Percentiles rank a stretch among this genome's conserved stretches.
phyloP scores from a whole-genome alignment of 2,888 invertebrate species.

The Chymomyza amoena region DNA sequence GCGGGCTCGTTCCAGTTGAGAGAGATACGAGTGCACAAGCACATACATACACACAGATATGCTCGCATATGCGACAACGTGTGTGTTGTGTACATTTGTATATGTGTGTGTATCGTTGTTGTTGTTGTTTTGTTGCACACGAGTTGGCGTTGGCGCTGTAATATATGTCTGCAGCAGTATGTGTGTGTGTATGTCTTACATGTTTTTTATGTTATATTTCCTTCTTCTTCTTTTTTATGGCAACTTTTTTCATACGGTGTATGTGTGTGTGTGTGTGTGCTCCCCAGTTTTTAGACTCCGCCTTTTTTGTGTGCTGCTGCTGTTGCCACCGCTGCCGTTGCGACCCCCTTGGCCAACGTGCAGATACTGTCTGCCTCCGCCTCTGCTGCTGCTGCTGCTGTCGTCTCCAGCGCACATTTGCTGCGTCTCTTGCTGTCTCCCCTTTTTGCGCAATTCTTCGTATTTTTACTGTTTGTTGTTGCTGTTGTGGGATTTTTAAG shows the following conservation, averaged over 20 bases:
- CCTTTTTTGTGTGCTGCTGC: slow-evolving; percentile 72
- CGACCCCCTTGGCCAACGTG: not conserved
- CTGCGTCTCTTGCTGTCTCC: slow-evolving; percentile 33
- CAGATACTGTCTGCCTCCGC: slow-evolving; percentile 16
- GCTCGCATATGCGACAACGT: slow-evolving; percentile 26
- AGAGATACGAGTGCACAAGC: slow-evolving; percentile 48
- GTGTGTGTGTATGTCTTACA: slow-evolving; percentile 57
- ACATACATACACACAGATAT: slow-evolving; percentile 36
- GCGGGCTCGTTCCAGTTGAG: slow-evolving; percentile 47
- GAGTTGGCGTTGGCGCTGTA: slow-evolving; percentile 68
- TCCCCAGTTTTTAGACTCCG: slow-evolving; percentile 76
- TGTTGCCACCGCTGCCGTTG: slow-evolving; percentile 56
- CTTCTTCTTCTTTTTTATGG: slow-evolving; percentile 51
- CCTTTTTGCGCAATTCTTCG: slow-evolving; percentile 16
- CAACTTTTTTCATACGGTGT: slow-evolving; percentile 22
- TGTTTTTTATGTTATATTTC: slow-evolving; percentile 64
- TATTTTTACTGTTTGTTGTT: slow-evolving; percentile 37
- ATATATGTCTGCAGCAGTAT: slow-evolving; percentile 38
- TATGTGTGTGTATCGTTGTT: slow-evolving; percentile 32
- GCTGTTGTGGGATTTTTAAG: slow-evolving; percentile 69
- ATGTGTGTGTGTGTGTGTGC: slow-evolving; percentile 47
- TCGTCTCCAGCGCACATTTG: slow-evolving; percentile 1
- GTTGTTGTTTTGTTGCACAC: slow-evolving; percentile 68
- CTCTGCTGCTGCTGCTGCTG: not conserved
- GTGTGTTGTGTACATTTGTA: slow-evolving; percentile 8